Percentiles rank a stretch among this genome's conserved stretches.
These are phyloP conservation scores for Crotalus tigris DNA, from an alignment of 2,113 vertebrate species.

Conservation along the genomic window DNA sequence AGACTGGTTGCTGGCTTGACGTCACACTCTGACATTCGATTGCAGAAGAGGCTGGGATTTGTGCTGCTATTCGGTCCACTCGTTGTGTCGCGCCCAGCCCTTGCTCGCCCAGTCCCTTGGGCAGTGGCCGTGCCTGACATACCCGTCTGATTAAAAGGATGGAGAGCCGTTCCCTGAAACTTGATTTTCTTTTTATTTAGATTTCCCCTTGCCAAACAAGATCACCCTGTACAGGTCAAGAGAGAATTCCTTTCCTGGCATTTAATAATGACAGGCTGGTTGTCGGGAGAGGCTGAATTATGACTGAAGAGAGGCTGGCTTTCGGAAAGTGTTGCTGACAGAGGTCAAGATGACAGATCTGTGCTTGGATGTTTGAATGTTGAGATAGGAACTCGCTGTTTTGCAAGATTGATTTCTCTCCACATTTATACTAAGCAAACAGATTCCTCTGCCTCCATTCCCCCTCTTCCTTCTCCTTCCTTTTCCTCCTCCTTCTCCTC, in stretches of 20 bases:
- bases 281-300: background rate
- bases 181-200: conserved; percentile 20
- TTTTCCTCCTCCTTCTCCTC: background rate
- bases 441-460: background rate
- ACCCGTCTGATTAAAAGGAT: conserved; percentile 9
- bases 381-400: background rate
- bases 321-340: background rate
- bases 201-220: conserved; percentile 30
- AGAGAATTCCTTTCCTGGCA: conserved; percentile 2
- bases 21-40: conserved; percentile 39
- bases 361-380: background rate
- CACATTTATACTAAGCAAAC: background rate
- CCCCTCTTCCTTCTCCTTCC: background rate
- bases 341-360: background rate
- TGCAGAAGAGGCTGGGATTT: conserved; percentile 34
- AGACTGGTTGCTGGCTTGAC: conserved; percentile 39
- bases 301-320: background rate
- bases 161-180: conserved; percentile 17
- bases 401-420: background rate
- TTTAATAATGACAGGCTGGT: conserved; percentile 11
- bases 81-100: conserved; percentile 1
- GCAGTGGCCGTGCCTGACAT: too few relatives aligned
- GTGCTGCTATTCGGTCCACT: conserved; percentile 33
- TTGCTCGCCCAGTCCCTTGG: background rate
- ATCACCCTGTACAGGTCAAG: conserved; percentile 31